Evolutionary conservation across 1,140 invertebrate species (phyloP), one percentile per base, ranked within the genome.

Genomic region (Dendroctonus valens): DNA sequence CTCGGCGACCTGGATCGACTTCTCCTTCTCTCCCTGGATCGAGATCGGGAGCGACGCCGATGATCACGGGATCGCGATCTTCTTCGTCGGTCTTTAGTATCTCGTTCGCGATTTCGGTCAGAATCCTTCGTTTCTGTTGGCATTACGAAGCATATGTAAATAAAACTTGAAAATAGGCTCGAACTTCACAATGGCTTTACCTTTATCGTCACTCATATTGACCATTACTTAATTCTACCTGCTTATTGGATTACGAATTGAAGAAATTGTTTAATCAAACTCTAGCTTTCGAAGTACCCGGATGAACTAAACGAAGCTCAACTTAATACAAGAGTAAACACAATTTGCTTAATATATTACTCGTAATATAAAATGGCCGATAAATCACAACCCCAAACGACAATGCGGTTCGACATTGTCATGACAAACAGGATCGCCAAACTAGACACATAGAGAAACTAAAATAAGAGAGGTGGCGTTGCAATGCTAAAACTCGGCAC

Each of bases 21-120:
- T 65, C 84, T 82, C 65, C 81, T 82, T 39, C 83, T 77, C 15
- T 85, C 83, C 65, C 84, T 83, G 26, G 85, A 87, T 50, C 87
- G 81, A 44, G 87, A 88, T 49, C 87, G 80, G 3, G 87, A 87
- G 46, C 87, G 78, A 74, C 86, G 85, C 74, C 85, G 83, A 50
- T 84, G 82, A 74, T 89, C 86, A 61, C 88, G 80, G 39, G 88
- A 89, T 49, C 89, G 81, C 40, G 88, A 89, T 71, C 88, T 83
- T 70, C 88, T 83, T 71, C 89, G 83, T 46, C 89, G 83, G 70
- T 89, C 87, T 38, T 81, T 80, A 12, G 84, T 83, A 42, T 85
- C 84, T 15, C 82, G 48, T 37, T 75, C 73, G 8, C 72, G 65
- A 52, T 71, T 75, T 7, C 73, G 67, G 46, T 75, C 73, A 2